Evolutionary conservation across 1,140 invertebrate species (phyloP).

Genomic region (Drosophila nebulosa): DNA sequence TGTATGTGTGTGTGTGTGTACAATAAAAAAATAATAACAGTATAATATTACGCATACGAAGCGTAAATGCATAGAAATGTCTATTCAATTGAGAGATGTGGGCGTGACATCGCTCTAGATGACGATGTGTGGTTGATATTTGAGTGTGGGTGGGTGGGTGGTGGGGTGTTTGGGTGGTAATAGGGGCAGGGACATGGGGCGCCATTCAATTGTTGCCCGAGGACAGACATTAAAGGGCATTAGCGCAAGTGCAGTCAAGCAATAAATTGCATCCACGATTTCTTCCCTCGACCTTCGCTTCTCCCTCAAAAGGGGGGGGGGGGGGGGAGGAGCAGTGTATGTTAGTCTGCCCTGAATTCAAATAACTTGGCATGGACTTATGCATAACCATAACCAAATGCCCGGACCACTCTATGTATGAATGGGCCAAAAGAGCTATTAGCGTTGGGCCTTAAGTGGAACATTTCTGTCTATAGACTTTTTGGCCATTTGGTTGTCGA

Average conservation of each 20-base stretch:
- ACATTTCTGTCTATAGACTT: background rate
- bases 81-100: constrained; percentile 1
- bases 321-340: background rate
- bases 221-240: constrained; percentile 42
- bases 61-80: constrained; percentile 24
- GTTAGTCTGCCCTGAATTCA: background rate
- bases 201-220: constrained; percentile 41
- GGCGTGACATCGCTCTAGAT: background rate
- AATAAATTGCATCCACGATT: constrained; percentile 52
- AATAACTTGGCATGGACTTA: background rate
- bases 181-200: no score
- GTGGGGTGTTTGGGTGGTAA: no score
- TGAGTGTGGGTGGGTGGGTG: background rate
- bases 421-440: background rate
- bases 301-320: background rate
- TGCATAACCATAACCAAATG: background rate
- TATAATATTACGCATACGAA: constrained; percentile 36
- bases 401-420: background rate
- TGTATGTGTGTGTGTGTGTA: constrained; percentile 2
- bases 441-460: background rate
- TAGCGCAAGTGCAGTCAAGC: constrained; percentile 45
- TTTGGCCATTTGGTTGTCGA: background rate
- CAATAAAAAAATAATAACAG: background rate
- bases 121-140: background rate
- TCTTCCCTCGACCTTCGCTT: background rate